Base-by-base conservation (phyloP, 2,113 vertebrate genomes). In the Chloropsis hardwickii region DNA sequence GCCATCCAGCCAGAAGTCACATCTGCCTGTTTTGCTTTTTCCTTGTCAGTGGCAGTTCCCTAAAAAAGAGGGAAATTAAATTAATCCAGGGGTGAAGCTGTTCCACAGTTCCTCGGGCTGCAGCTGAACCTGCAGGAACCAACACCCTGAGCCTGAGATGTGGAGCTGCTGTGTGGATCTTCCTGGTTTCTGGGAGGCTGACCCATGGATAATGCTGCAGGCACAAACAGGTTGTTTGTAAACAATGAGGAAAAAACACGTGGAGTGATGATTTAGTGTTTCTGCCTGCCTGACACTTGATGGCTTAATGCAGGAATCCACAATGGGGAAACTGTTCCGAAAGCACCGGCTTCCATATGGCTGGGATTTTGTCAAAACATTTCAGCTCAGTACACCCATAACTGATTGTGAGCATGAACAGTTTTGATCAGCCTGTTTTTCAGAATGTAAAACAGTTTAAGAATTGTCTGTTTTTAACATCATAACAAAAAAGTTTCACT, bases 311-410 rank as follows among this genome's bases (percentile, higher is more conserved):
- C 95, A 95, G 57, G 25, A 69, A 88, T 88, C 70, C 66, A 79
- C 91, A 42, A 58, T 69, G 81, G 92, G 61, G 87, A 82, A 95
- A 72, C 91, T 82, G 61, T 87, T 87, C 87, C 5, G 11, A 64
- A 67, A 81, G 86, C 79, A 48, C 33, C 10, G 16, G 47, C 54
- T 95, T 76, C 84, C 92, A 79, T 93, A 69, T 57, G 90, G 88
- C 35, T 93, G 88, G 39, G 94, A 85, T 82, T 85, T 76, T 94
- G 96, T 96, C 94, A 95, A 94, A 96, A 93, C 96, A 94, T 88
- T 97, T 97, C 95, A 92, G 78, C 35, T 87, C 81, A 76, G 57
- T 65, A 61, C 90, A 88, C 45, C 81, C 62, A 0, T 24, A 93
- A 60, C 74, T 40, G 85, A 69, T 92, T 88, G 94, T 69, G 90